Base-by-base conservation (phyloP, 1,140 invertebrate species). In the Elysia chlorotica region DNA sequence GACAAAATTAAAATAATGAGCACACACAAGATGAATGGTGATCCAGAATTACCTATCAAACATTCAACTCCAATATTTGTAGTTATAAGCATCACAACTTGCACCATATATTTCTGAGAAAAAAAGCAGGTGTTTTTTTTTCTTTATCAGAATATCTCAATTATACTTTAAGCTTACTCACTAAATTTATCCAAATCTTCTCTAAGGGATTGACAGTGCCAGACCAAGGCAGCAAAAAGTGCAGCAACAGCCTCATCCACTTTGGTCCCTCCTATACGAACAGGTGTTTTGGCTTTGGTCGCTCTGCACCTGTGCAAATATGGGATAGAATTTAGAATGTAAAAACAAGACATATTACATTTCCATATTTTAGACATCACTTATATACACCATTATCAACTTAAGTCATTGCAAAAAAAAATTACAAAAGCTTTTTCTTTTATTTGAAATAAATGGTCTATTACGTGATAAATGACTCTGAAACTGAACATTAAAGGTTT, bases 171-270 rank as follows among this genome's bases (percentile, higher is more conserved):
- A 17, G 56, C 19, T 53, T 5, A 76, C 79, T 77, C 71, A 87
- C 86, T 72, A 74, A 84, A 83, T 76, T 82, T 85, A 31, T 81
- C 76, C 1, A 85, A 59, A 41, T 86, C 85, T 57, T 87, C 85
- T 65, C 85, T 76, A 0, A 87, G 78, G 57, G 82, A 78, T 71
- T 86, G 85, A 30, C 83, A 85, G 71, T 87, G 86, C 84, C 85
- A 87, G 17, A 87, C 66, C 2, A 87, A 74, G 21, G 85, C 83
- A 48, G 79, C 74, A 79, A 87, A 87, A 2, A 85, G 79, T 2
- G 78, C 71, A 21, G 76, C 70, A 2, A 87, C 74, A n/a, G 84
- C 82, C 28, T 41, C 31, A 30, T 80, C 77, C 54, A 86, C 70
- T 30, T 76, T 78, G 1, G 78, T 75, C 0, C 83, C 82, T 23